Evolutionary conservation across 2,113 vertebrate species (phyloP).

Genomic region (Callaeas wilsoni): DNA sequence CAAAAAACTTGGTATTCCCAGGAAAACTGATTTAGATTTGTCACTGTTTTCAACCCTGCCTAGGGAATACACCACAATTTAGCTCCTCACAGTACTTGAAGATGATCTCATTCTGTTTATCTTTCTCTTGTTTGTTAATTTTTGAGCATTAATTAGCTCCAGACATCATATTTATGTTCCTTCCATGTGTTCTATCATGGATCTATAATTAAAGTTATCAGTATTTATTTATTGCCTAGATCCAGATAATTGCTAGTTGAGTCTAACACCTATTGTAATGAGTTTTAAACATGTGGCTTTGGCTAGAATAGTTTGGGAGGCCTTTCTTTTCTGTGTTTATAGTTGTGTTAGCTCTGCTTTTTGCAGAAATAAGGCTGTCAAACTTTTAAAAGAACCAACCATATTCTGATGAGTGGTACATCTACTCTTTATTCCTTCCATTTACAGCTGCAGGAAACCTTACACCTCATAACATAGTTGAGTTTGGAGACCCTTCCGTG

Average conservation of each 20-base stretch:
- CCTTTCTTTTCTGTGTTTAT: background rate
- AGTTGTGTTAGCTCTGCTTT: background rate
- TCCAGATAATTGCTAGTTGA: background rate
- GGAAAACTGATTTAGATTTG: background rate
- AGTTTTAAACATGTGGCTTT: background rate
- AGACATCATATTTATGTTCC: background rate
- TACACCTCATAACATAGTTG: background rate
- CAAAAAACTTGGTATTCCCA: background rate
- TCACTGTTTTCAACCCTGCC: background rate
- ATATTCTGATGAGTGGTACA: background rate
- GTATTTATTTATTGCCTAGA: background rate
- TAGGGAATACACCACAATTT: background rate
- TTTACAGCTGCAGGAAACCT: background rate
- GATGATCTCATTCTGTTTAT: background rate
- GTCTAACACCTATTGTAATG: background rate
- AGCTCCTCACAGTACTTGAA: background rate
- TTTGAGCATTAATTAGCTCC: background rate
- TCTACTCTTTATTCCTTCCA: background rate
- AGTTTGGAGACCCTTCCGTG: background rate
- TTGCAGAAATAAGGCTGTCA: background rate
- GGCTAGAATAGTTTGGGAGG: background rate
- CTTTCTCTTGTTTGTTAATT: background rate
- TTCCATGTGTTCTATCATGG: background rate
- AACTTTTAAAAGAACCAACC: background rate
- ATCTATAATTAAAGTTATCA: background rate